Conservation (phyloP, 2,888 invertebrate genomes). For the Megamerina dolium region DNA sequence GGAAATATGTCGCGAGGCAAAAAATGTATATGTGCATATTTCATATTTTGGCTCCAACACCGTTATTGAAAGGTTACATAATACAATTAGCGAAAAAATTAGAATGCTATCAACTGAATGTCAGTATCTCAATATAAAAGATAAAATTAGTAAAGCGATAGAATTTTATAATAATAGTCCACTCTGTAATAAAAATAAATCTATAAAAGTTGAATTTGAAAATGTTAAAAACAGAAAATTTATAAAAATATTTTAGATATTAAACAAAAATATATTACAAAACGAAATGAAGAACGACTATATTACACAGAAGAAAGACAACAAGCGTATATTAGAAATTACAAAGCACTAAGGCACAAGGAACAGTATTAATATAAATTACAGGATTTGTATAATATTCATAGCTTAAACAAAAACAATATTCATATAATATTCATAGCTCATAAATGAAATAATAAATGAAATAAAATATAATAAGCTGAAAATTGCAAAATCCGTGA, state of each 20-base stretch:
- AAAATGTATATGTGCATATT: no score
- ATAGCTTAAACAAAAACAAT: background rate
- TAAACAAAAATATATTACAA: slow-evolving; percentile 3
- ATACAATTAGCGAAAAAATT: no score
- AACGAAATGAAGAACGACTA: slow-evolving; percentile 16
- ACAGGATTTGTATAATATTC: slow-evolving; percentile 5
- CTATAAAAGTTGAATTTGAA: no score
- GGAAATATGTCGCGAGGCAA: no score
- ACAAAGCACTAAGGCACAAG: slow-evolving; percentile 7
- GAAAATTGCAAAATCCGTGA: no score
- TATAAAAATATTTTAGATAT: no score
- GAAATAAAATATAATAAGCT: no score
- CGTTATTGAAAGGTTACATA: no score
- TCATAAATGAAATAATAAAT: background rate
- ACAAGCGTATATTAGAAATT: slow-evolving; percentile 3
- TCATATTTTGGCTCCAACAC: no score
- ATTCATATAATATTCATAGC: no score
- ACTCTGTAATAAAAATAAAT: background rate
- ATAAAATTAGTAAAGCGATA: background rate
- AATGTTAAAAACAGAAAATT: no score
- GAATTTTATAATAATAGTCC: slow-evolving; percentile 3
- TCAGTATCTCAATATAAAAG: background rate
- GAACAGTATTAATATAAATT: slow-evolving; percentile 11
- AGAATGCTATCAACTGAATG: no score
- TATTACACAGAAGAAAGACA: background rate